phyloP scores from a whole-genome alignment of 2,888 invertebrate species.

The Pachliopta kotzebuea region DNA sequence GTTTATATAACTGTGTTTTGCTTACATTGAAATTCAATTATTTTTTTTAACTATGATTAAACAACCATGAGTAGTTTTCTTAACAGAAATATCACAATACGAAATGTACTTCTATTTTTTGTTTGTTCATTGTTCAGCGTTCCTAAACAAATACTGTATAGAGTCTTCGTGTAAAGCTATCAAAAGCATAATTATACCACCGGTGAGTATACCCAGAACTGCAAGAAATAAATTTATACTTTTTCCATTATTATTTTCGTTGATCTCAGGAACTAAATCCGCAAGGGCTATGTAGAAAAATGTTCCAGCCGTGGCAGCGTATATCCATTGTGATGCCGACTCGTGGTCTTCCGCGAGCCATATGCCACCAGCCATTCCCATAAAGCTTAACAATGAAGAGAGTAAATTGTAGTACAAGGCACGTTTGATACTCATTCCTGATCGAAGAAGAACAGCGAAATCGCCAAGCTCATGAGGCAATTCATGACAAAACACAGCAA shows the following conservation, averaged over 20 bases:
- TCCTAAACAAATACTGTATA: conserved; percentile 74
- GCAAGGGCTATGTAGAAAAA: conserved; percentile 91
- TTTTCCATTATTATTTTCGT: conserved; percentile 75
- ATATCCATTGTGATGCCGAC: conserved; percentile 87
- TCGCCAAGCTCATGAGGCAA: conserved; percentile 91
- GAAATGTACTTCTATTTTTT: conserved; percentile 23
- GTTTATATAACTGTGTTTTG: neutral
- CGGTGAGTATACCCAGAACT: conserved; percentile 83
- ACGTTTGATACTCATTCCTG: conserved; percentile 86
- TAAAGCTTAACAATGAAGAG: conserved; percentile 87
- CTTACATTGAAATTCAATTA: conserved; percentile 11
- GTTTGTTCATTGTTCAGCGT: conserved; percentile 59
- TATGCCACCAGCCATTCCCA: conserved; percentile 87
- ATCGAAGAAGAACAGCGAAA: conserved; percentile 88
- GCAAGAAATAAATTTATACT: conserved; percentile 81
- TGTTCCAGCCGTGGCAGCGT: conserved; percentile 89
- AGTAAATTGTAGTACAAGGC: conserved; percentile 87
- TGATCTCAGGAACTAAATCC: conserved; percentile 86
- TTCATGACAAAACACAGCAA: conserved; percentile 91
- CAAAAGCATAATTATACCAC: conserved; percentile 86
- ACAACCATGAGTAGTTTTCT: conserved; percentile 49
- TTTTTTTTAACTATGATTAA: conserved; percentile 45
- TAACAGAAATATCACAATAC: conserved; percentile 30
- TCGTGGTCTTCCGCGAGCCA: conserved; percentile 86
- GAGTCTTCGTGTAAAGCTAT: conserved; percentile 87